These are phyloP conservation scores for Rana temporaria DNA, from an alignment of 2,113 vertebrate species.

Conservation along the genomic window DNA sequence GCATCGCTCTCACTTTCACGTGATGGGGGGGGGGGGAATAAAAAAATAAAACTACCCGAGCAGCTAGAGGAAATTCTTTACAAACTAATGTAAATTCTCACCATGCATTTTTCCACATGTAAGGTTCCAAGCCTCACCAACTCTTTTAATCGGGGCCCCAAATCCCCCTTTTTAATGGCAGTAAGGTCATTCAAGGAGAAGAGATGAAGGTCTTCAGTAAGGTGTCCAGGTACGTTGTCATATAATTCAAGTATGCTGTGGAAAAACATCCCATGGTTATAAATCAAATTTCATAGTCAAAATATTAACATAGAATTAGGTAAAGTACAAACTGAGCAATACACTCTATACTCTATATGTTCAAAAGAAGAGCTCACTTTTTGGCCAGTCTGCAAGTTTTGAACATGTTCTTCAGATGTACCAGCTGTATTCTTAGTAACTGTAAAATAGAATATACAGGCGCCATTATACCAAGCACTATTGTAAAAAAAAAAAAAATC, in stretches of 20 bases:
- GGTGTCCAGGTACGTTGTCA: constrained; percentile 86
- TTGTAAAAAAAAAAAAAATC: not conserved
- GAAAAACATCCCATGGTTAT: not conserved
- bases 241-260: constrained; percentile 88
- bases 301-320: no score
- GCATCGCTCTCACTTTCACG: no score
- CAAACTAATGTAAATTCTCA: constrained; percentile 65
- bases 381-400: constrained; percentile 92
- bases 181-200: constrained; percentile 89
- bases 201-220: constrained; percentile 94
- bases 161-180: constrained; percentile 84
- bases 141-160: constrained; percentile 82
- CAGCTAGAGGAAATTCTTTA: no score
- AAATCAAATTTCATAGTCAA: no score
- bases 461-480: not conserved
- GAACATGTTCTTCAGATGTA: constrained; percentile 97
- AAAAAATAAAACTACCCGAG: no score
- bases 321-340: no score
- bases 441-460: constrained; percentile 61
- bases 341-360: no score
- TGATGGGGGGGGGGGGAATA: no score
- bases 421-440: constrained; percentile 89
- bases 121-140: constrained; percentile 82
- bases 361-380: constrained; percentile 77
- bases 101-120: constrained; percentile 89